Conservation (phyloP, 2,113 vertebrate species). For the Sus scrofa region T2T-Sscrofa CM000815.6:59102001-59102500, state of each 20-base stretch:
- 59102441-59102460: too few relatives aligned
- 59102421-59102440: accelerated
- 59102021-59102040: background rate
- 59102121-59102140: background rate
- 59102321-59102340: background rate
- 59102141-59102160: background rate
- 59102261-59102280: background rate
- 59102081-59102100: background rate
- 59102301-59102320: background rate
- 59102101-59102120: background rate
- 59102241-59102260: background rate
- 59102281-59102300: background rate
- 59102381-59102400: background rate
- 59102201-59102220: background rate
- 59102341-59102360: background rate
- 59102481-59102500: too few relatives aligned
- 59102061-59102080: background rate
- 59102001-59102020: background rate
- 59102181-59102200: background rate
- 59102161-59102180: background rate
- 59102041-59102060: background rate
- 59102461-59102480: too few relatives aligned
- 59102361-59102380: background rate
- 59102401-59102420: background rate
- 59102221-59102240: background rate